phyloP scores from a whole-genome alignment of 2,888 invertebrate species.

The Cephus sareptanus region DNA sequence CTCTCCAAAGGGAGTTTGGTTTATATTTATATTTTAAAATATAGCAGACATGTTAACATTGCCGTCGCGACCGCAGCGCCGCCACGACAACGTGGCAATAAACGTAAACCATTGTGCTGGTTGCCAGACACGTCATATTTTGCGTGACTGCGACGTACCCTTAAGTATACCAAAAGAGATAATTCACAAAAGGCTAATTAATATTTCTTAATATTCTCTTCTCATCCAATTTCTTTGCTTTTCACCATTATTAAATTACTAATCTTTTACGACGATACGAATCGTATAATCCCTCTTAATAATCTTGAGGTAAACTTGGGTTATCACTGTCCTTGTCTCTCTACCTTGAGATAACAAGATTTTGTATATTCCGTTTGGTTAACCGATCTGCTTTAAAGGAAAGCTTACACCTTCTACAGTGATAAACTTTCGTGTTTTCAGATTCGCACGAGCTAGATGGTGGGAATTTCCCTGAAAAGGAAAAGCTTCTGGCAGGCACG shows the following conservation, averaged over 20 bases:
- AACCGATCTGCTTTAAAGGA: too few species aligned
- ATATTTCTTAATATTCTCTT: background rate
- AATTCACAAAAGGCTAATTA: background rate
- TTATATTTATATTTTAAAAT: conserved; percentile 6
- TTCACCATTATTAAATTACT: background rate
- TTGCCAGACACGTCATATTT: background rate
- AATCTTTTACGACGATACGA: background rate
- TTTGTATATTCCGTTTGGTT: too few species aligned
- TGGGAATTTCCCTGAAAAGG: too few species aligned
- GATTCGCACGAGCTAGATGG: too few species aligned
- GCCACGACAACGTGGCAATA: background rate
- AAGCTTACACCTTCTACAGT: too few species aligned
- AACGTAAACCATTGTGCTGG: background rate
- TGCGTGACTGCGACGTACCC: background rate
- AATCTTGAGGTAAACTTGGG: background rate
- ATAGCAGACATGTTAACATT: background rate
- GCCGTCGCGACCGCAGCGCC: background rate
- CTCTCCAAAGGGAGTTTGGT: background rate
- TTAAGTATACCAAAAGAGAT: background rate
- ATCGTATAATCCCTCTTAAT: background rate
- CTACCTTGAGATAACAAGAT: background rate
- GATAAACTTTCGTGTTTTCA: too few species aligned
- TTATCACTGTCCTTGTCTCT: background rate
- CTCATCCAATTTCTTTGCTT: background rate
- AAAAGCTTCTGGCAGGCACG: background rate